Percentiles rank a stretch among this genome's conserved stretches.
Conservation (phyloP, 1,140 invertebrate genomes). For the Drosophila teissieri region DNA sequence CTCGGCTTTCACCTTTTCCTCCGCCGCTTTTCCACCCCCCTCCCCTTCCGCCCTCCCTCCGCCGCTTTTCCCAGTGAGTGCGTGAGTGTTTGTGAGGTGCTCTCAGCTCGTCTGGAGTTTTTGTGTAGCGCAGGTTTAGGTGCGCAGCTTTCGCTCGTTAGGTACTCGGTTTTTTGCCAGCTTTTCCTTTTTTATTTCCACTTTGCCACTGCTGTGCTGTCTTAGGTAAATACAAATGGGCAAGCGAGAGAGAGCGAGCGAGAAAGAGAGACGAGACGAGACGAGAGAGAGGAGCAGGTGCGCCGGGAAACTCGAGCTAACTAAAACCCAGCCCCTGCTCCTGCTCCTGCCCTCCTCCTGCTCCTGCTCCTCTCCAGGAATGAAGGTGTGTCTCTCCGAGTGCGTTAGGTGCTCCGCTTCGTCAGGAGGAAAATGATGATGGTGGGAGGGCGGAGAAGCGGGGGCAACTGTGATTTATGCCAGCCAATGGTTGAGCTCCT, state of each 20-base stretch:
- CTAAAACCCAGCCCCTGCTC: constrained; percentile 29
- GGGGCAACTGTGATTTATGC: constrained; percentile 78
- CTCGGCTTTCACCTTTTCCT: constrained; percentile 71
- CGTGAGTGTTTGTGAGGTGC: constrained; percentile 51
- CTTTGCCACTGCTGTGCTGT: constrained; percentile 51
- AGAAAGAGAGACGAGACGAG: constrained; percentile 36
- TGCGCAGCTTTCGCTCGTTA: constrained; percentile 73
- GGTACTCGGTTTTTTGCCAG: constrained; percentile 58
- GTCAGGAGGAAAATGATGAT: constrained; percentile 26
- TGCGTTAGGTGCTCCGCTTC: constrained; percentile 63
- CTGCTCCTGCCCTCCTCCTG: constrained; percentile 14
- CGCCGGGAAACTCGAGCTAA: constrained; percentile 41
- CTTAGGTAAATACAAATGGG: constrained; percentile 84
- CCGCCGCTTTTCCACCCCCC: constrained; percentile 2
- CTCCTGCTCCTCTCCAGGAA: constrained; percentile 42
- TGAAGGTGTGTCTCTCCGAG: constrained; percentile 68
- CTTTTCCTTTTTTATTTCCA: constrained; percentile 40
- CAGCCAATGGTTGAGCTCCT: constrained; percentile 84
- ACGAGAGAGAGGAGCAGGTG: constrained; percentile 62
- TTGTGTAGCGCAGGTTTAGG: constrained; percentile 71
- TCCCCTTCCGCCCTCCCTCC: constrained; percentile 1
- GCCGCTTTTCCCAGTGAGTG: constrained; percentile 16
- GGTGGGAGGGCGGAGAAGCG: not conserved
- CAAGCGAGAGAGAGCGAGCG: constrained; percentile 48
- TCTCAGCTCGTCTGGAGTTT: constrained; percentile 70